Percentiles rank a stretch among this genome's conserved stretches.
Evolutionary conservation across 1,140 invertebrate genomes (phyloP).

Genomic region (Saccostrea cuccullata): DNA sequence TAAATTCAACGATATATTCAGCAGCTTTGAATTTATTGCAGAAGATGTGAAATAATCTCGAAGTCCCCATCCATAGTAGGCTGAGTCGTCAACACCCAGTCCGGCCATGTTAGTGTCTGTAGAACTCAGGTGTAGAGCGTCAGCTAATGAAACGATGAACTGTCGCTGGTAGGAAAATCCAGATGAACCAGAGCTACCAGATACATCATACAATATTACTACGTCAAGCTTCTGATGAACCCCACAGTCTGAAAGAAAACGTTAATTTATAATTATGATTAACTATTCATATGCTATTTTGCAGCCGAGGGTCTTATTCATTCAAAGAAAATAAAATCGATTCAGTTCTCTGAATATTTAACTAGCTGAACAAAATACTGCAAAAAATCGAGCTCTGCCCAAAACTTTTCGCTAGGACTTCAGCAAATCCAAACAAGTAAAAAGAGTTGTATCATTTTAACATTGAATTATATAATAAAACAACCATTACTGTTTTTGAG

Average conservation of each 20-base stretch:
- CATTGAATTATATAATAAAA: too few relatives aligned
- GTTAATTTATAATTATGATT: too few relatives aligned
- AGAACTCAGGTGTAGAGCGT: not conserved
- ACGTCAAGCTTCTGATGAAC: not conserved
- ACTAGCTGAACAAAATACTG: too few relatives aligned
- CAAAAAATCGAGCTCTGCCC: too few relatives aligned
- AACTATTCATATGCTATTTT: too few relatives aligned
- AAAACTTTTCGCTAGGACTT: too few relatives aligned
- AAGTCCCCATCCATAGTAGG: not conserved
- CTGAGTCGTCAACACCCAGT: not conserved
- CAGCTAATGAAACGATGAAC: not conserved
- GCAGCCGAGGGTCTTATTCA: too few relatives aligned
- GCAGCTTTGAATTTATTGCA: not conserved
- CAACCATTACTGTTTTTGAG: too few relatives aligned
- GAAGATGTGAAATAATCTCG: not conserved
- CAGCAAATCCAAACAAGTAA: too few relatives aligned
- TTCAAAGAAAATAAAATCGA: too few relatives aligned
- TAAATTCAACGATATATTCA: not conserved
- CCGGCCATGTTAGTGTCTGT: not conserved
- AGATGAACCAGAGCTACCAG: not conserved
- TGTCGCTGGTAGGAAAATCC: not conserved
- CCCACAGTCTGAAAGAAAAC: not conserved
- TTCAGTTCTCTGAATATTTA: too few relatives aligned
- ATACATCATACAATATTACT: not conserved
- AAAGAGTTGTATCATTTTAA: too few relatives aligned